A percentile compares a stretch with the other conserved stretches of the same genome.
Evolutionary conservation across 53 echinoderm and acorn worm genomes (phyloP).

Genomic region (Temnopleurus reevesii): DNA sequence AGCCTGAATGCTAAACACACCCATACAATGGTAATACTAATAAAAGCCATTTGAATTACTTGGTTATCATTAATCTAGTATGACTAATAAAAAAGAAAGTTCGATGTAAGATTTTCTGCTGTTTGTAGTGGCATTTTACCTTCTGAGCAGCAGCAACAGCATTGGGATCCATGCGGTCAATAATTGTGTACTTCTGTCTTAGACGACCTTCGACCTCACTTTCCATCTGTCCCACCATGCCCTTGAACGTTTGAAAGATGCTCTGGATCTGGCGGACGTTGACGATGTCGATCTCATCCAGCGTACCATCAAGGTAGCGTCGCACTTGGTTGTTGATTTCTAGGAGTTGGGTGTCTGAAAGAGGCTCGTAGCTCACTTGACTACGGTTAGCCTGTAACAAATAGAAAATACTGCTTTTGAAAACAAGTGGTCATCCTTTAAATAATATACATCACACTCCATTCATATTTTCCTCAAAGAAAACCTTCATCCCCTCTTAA

Average conservation of each 20-base stretch:
- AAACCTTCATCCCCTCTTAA: too few relatives aligned
- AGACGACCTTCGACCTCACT: constrained; percentile 79
- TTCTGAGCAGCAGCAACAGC: constrained; percentile 95
- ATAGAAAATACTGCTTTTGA: too few relatives aligned
- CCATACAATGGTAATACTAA: too few relatives aligned
- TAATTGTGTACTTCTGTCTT: constrained; percentile 83
- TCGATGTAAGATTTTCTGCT: background rate
- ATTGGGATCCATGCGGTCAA: constrained; percentile 85
- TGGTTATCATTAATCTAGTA: too few relatives aligned
- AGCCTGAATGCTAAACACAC: too few relatives aligned
- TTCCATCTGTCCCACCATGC: constrained; percentile 86
- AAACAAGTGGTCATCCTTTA: too few relatives aligned
- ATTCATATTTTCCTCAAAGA: too few relatives aligned
- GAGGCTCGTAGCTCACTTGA: constrained; percentile 90
- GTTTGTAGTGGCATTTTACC: constrained; percentile 42
- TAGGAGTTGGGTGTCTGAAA: constrained; percentile 86
- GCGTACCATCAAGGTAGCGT: constrained; percentile 83
- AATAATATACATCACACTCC: too few relatives aligned
- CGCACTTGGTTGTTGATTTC: constrained; percentile 87
- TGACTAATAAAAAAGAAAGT: too few relatives aligned
- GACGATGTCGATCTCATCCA: constrained; percentile 92
- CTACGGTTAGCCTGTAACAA: constrained; percentile 82
- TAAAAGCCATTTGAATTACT: too few relatives aligned
- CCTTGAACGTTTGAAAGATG: constrained; percentile 79
- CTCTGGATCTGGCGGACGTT: constrained; percentile 90